Conservation (phyloP, 2,113 vertebrate species). For the Thunnus maccoyii region DNA sequence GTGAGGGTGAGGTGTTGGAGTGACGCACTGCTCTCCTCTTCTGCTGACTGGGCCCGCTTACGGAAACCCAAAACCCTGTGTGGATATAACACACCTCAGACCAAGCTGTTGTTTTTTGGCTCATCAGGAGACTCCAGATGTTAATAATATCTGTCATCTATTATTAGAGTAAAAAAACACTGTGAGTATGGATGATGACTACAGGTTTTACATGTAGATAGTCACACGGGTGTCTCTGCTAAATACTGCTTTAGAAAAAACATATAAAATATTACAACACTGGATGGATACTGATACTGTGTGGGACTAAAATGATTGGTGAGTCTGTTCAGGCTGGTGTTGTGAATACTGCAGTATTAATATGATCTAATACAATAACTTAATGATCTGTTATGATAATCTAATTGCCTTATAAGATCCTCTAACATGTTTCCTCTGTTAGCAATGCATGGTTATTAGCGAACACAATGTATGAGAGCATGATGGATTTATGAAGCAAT, state of each 20-base stretch:
- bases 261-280: conserved; percentile 9
- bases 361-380: conserved; percentile 26
- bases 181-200: background rate
- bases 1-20: conserved; percentile 86
- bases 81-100: conserved; percentile 83
- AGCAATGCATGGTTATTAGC: conserved; percentile 58
- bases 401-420: conserved; percentile 14
- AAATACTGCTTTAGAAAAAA: background rate
- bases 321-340: conserved; percentile 12
- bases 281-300: conserved; percentile 17
- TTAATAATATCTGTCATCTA: background rate
- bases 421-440: conserved; percentile 55
- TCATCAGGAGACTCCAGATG: conserved; percentile 40
- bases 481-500: conserved; percentile 51
- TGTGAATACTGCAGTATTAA: conserved; percentile 11
- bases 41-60: conserved; percentile 86
- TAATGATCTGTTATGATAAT: conserved; percentile 18
- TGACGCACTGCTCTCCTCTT: conserved; percentile 83
- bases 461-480: conserved; percentile 58
- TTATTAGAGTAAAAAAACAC: background rate
- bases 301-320: conserved; percentile 24
- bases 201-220: background rate
- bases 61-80: conserved; percentile 86
- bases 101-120: conserved; percentile 31
- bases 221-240: background rate